phyloP scores from a whole-genome alignment of 2,113 vertebrate genomes.

The Dasyornis broadbenti region DNA sequence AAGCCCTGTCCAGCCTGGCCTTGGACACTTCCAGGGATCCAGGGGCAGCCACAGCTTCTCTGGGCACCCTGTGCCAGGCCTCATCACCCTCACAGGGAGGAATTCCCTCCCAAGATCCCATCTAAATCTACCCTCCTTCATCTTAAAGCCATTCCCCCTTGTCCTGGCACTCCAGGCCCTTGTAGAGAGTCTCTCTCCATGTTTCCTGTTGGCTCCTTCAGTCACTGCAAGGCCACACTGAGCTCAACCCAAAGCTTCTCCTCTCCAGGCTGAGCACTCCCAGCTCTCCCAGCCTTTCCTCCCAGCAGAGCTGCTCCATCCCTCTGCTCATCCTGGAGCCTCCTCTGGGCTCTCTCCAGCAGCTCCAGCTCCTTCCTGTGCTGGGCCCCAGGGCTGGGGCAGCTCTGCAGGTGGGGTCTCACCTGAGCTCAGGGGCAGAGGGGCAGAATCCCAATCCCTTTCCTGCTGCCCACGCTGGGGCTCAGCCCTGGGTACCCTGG shows the following conservation, averaged over 20 bases:
- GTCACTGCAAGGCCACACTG: fast-evolving
- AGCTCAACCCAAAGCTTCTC: not conserved
- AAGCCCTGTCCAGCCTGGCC: fast-evolving
- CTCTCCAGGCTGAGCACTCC: not conserved
- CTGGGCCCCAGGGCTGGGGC: not conserved
- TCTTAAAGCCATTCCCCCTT: not conserved
- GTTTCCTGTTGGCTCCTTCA: fast-evolving
- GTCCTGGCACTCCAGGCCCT: fast-evolving
- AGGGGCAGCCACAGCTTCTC: not conserved
- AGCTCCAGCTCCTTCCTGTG: not conserved
- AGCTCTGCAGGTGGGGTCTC: not conserved
- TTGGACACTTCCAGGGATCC: fast-evolving
- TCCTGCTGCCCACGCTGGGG: not conserved
- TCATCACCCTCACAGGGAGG: fast-evolving
- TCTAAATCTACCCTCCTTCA: too few species aligned
- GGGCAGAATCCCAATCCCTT: not conserved
- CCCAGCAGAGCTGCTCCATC: not conserved
- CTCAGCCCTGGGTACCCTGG: not conserved
- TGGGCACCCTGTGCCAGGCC: not conserved
- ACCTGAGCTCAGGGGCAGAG: not conserved
- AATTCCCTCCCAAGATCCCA: fast-evolving
- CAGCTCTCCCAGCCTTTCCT: not conserved
- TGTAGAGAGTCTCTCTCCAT: fast-evolving
- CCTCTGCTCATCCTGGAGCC: not conserved
- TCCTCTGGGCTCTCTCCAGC: not conserved